phyloP scores from a whole-genome alignment of 1,140 invertebrate species.

The Drosophila athabasca region DNA sequence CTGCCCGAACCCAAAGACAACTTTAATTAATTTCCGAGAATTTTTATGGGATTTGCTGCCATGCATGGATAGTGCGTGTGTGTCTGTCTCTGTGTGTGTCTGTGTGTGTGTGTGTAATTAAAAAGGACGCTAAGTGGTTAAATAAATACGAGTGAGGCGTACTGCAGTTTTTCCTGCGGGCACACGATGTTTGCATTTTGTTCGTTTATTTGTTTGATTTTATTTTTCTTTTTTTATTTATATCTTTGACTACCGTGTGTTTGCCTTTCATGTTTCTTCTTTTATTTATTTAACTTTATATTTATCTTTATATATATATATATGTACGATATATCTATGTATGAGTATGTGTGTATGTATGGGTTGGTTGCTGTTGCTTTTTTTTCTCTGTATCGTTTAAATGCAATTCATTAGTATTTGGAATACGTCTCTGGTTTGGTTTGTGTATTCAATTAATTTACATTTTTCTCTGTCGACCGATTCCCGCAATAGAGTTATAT shows the following conservation, averaged over 20 bases:
- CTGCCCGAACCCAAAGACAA: constrained; percentile 40
- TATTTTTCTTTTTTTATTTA: constrained; percentile 44
- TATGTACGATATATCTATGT: constrained; percentile 14
- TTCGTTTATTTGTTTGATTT: constrained; percentile 30
- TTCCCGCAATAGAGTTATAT: constrained; percentile 66
- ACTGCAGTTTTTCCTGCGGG: constrained; percentile 21
- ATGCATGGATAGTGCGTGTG: background rate
- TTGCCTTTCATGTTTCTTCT: constrained; percentile 31
- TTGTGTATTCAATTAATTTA: constrained; percentile 73
- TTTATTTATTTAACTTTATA: constrained; percentile 38
- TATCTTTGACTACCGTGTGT: constrained; percentile 41
- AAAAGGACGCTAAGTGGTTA: constrained; percentile 65
- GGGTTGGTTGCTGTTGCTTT: background rate
- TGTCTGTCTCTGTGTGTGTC: background rate
- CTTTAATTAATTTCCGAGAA: constrained; percentile 50
- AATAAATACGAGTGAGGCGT: constrained; percentile 60
- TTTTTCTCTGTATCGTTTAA: constrained; percentile 60
- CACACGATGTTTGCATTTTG: constrained; percentile 42
- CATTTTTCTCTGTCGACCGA: constrained; percentile 59
- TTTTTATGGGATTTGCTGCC: constrained; percentile 38
- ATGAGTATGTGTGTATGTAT: no score
- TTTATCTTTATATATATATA: constrained; percentile 25
- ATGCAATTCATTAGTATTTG: constrained; percentile 75
- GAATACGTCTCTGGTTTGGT: constrained; percentile 54
- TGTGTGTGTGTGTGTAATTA: constrained; percentile 47